Percentiles rank a stretch among this genome's conserved stretches.
These are phyloP conservation scores for Heterotilapia buettikoferi DNA, from an alignment of 2,113 vertebrate species.

Conservation along the genomic window DNA sequence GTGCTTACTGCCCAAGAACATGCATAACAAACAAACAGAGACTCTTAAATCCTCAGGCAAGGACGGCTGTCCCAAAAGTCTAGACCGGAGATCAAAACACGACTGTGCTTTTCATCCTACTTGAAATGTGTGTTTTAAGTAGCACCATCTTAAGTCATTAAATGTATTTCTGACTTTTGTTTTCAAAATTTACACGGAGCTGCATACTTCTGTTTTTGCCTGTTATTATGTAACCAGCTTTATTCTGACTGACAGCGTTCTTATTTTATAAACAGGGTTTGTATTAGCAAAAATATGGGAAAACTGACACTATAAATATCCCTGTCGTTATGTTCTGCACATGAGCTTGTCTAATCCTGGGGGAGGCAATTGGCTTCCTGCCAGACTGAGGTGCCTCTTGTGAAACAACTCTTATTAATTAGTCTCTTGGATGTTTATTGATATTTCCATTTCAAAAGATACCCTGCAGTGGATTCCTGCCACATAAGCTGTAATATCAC, in stretches of 20 bases:
- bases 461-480: not conserved
- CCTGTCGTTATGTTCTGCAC: not conserved
- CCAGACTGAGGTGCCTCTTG: not conserved
- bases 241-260: not conserved
- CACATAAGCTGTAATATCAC: not conserved
- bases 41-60: not conserved
- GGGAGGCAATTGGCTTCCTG: not conserved
- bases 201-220: not conserved
- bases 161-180: not conserved
- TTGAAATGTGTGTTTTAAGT: not conserved
- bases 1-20: not conserved
- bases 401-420: not conserved
- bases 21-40: not conserved
- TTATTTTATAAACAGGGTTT: not conserved
- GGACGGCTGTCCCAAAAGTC: not conserved
- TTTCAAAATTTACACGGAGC: not conserved
- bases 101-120: not conserved
- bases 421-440: not conserved
- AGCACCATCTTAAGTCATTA: accelerated
- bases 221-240: not conserved
- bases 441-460: slow-evolving; percentile 21
- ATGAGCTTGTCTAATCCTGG: not conserved
- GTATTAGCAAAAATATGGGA: not conserved
- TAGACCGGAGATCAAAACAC: not conserved
- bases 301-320: not conserved